Percentiles rank a stretch among this genome's conserved stretches.
Conservation (phyloP, 2,797 vertebrate genomes). For the Prunella strophiata region DNA sequence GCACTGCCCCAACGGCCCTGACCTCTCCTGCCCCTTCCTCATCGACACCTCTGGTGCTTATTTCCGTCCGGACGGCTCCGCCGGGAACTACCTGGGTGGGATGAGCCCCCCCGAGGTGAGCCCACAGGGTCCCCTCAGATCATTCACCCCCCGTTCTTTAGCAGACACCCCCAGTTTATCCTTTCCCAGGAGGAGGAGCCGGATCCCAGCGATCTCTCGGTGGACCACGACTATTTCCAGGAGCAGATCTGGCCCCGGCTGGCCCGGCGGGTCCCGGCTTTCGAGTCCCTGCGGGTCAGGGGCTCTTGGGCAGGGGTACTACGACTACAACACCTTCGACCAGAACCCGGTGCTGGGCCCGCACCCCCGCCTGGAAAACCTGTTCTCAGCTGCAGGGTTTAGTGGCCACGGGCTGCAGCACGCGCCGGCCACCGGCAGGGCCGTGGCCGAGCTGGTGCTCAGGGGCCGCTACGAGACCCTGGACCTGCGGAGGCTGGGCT, state of each 20-base stretch:
- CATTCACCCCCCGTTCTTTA: background rate
- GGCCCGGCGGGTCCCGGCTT: background rate
- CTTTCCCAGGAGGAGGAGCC: conserved; percentile 19
- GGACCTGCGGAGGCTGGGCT: background rate
- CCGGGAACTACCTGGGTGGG: background rate
- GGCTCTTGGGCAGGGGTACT: background rate
- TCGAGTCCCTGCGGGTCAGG: background rate
- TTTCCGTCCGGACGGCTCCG: background rate
- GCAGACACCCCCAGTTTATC: background rate
- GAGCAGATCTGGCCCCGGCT: background rate
- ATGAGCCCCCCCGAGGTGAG: background rate
- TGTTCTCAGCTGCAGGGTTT: background rate
- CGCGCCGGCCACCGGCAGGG: background rate
- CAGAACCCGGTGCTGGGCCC: background rate
- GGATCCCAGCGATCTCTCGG: background rate
- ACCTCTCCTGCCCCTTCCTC: background rate
- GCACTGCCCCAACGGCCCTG: background rate
- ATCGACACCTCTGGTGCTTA: background rate
- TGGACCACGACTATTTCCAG: background rate
- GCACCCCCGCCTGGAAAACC: background rate
- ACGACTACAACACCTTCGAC: conserved; percentile 8
- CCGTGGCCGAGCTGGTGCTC: background rate
- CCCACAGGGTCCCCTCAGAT: fast-evolving
- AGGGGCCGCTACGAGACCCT: background rate
- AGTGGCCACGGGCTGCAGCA: background rate